Conservation (phyloP, 2,797 vertebrate genomes). For the Malacoctenus gilli region DNA sequence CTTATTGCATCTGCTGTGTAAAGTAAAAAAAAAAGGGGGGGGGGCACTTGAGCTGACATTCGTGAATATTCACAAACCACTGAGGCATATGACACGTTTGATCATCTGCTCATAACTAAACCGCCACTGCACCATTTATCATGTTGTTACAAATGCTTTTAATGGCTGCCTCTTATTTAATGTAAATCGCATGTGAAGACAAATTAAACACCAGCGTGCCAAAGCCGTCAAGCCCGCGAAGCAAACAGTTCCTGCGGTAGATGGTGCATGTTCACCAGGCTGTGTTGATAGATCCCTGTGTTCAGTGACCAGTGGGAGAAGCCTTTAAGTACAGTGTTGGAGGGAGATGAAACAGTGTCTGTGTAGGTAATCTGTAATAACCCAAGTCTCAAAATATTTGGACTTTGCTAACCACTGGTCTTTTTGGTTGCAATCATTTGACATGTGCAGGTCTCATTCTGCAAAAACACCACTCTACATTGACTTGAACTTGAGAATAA, state of each 20-base stretch:
- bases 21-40: conserved; percentile 27
- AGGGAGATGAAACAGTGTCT: not conserved
- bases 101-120: conserved; percentile 78
- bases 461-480: too few species aligned
- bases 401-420: too few species aligned
- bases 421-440: too few species aligned
- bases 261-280: not conserved
- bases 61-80: conserved; percentile 76
- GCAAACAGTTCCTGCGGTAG: not conserved
- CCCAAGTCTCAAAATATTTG: too few species aligned
- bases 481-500: too few species aligned
- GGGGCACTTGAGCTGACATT: conserved; percentile 54
- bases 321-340: not conserved
- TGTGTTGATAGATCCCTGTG: not conserved
- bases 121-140: conserved; percentile 71
- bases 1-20: conserved; percentile 72
- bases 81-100: conserved; percentile 77
- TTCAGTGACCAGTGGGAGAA: not conserved
- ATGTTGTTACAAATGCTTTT: conserved; percentile 73
- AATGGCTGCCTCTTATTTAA: conserved; percentile 69
- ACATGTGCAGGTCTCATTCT: too few species aligned
- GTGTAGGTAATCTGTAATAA: too few species aligned
- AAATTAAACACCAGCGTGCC: conserved; percentile 59
- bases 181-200: conserved; percentile 59
- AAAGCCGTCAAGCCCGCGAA: conserved; percentile 17